A percentile compares a stretch with the other conserved stretches of the same genome.
phyloP scores from a whole-genome alignment of 2,797 vertebrate species.

The Squalus acanthias region DNA sequence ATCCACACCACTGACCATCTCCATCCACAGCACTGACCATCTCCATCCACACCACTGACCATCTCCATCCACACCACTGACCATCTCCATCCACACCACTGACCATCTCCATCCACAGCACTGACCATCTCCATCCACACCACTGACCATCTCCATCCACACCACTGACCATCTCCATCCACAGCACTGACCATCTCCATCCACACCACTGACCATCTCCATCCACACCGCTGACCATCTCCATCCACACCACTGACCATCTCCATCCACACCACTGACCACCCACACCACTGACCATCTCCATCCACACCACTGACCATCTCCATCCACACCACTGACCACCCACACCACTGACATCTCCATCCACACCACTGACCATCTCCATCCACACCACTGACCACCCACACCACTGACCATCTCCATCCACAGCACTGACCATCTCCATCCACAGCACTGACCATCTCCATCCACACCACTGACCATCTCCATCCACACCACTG shows the following conservation, averaged over 20 bases:
- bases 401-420: neutral
- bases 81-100: neutral
- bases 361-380: too few species aligned
- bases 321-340: too few species aligned
- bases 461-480: too few species aligned
- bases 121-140: too few species aligned
- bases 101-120: too few species aligned
- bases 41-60: neutral
- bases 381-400: too few species aligned
- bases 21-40: neutral
- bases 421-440: too few species aligned
- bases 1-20: neutral
- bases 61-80: neutral
- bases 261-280: neutral
- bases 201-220: neutral
- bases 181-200: too few species aligned
- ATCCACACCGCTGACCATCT: neutral
- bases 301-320: neutral
- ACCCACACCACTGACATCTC: too few species aligned
- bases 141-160: too few species aligned
- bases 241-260: neutral
- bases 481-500: too few species aligned
- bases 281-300: neutral
- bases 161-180: neutral
- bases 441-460: too few species aligned